Evolutionary conservation across 2,888 invertebrate genomes (phyloP), one percentile per base, ranked within the genome.

Genomic region (Erannis defoliaria): DNA sequence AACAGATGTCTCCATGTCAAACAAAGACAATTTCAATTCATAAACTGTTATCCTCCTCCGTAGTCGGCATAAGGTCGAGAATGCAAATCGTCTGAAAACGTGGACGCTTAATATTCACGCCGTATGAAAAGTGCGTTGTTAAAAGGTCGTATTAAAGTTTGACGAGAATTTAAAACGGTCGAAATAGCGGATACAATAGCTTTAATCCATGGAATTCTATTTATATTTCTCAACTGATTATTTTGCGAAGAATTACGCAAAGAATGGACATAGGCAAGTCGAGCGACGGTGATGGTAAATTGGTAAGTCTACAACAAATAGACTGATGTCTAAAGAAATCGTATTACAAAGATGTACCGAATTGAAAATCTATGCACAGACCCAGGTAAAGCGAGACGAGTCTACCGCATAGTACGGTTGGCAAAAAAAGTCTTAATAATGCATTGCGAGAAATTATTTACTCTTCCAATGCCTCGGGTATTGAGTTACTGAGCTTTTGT

Each of bases 141-240:
- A 84, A 84, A 86, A 88, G 86, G 86, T 81, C 84, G 80, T 80
- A 81, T 85, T 84, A 79, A 73, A 77, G 80, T 84, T 87, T 81
- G 84, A 82, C 78, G 76, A 72, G 85, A 85, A 88, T 89, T 79
- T 78, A 78, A 77, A 81, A 80, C 79, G 73, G 66, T 71, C 74
- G 51, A 65, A 75, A 78, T 77, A 82, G 76, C 67, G 65, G 70
- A 73, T 69, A 63, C 67, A 71, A 70, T 71, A 64, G 55, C 46
- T 59, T 55, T 62, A 60, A 76, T 78, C 68, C 76, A 71, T 73
- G 72, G 77, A 79, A 76, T 70, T 33, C 57, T 37, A 62, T 67
- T 57, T 58, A n/a, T 14, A 38, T 61, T 54, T 33, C 29, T 59
- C 43, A 42, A 35, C 21, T 9, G 48, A n/a, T 37, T 51, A 5